phyloP scores from a whole-genome alignment of 2,888 invertebrate genomes.

The Amblyjoppa fuscipennis region DNA sequence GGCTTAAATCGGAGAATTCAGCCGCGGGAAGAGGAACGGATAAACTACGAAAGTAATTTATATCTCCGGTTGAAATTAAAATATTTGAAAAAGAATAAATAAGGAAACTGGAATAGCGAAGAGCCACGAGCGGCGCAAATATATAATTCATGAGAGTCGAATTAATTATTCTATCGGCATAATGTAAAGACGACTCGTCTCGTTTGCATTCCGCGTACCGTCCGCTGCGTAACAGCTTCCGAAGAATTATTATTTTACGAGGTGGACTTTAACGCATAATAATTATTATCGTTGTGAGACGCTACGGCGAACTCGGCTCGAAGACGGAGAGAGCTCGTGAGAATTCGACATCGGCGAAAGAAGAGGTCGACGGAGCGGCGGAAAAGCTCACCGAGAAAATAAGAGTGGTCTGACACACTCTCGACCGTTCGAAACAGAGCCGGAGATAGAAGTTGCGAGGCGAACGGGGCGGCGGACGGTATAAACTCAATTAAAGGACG shows the following conservation, averaged over 20 bases:
- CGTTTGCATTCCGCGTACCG: neutral
- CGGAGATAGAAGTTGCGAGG: neutral
- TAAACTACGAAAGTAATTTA: neutral
- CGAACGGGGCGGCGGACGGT: conserved; percentile 42
- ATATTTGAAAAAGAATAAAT: conserved; percentile 8
- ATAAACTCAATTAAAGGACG: conserved; percentile 66
- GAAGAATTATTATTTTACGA: conserved; percentile 40
- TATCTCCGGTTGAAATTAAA: neutral
- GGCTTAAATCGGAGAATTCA: neutral
- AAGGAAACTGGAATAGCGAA: neutral
- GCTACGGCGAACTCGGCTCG: conserved; percentile 21
- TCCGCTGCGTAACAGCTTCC: conserved; percentile 20
- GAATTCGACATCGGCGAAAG: conserved; percentile 22
- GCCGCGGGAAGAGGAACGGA: neutral
- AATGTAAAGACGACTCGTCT: conserved; percentile 11
- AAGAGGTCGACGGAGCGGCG: conserved; percentile 22
- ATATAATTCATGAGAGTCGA: conserved; percentile 3
- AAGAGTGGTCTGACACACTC: conserved; percentile 55
- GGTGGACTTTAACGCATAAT: neutral
- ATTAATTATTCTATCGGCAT: conserved; percentile 16
- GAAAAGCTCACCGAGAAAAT: conserved; percentile 57
- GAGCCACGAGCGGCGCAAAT: neutral
- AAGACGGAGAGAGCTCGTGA: conserved; percentile 26
- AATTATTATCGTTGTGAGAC: neutral
- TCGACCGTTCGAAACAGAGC: conserved; percentile 43